A percentile compares a stretch with the other conserved stretches of the same genome.
Evolutionary conservation across 2,888 invertebrate species (phyloP).

Genomic region (Taenaris catops): DNA sequence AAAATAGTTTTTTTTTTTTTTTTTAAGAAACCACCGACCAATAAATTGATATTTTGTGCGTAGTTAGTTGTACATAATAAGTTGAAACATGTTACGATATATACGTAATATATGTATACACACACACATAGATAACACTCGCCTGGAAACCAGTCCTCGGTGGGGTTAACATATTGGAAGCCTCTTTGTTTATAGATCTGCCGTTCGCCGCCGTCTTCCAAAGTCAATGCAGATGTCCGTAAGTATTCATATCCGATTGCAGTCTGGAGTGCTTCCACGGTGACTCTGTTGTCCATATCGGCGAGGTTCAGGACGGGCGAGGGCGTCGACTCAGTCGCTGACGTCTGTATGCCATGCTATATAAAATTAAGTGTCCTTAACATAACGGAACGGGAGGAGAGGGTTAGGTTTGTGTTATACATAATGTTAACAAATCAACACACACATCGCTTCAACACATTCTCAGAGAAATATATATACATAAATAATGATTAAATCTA

Average conservation of each 20-base stretch:
- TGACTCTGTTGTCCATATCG: slow-evolving; percentile 86
- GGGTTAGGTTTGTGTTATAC: slow-evolving; percentile 35
- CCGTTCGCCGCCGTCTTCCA: slow-evolving; percentile 86
- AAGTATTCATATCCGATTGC: slow-evolving; percentile 92
- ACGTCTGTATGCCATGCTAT: slow-evolving; percentile 89
- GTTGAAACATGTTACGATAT: too few species aligned
- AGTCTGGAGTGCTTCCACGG: slow-evolving; percentile 85
- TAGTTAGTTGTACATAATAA: too few species aligned
- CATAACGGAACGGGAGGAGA: slow-evolving; percentile 39
- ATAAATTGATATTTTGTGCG: too few species aligned
- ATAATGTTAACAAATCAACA: too few species aligned
- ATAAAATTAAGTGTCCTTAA: slow-evolving; percentile 71
- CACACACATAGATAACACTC: too few species aligned
- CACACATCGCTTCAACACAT: too few species aligned
- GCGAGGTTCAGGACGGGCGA: slow-evolving; percentile 91
- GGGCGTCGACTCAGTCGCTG: slow-evolving; percentile 91
- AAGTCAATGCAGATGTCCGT: slow-evolving; percentile 83
- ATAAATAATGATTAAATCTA: too few species aligned
- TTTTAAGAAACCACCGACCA: too few species aligned
- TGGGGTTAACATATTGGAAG: slow-evolving; percentile 92
- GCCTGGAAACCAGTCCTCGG: slow-evolving; percentile 94
- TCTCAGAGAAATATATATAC: too few species aligned
- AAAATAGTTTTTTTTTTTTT: too few species aligned
- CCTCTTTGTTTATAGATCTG: slow-evolving; percentile 88
- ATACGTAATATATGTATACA: too few species aligned